Evolutionary conservation across 2,888 invertebrate species (phyloP), one percentile per base, ranked within the genome.

Genomic region (Chaitophorus viminalis): DNA sequence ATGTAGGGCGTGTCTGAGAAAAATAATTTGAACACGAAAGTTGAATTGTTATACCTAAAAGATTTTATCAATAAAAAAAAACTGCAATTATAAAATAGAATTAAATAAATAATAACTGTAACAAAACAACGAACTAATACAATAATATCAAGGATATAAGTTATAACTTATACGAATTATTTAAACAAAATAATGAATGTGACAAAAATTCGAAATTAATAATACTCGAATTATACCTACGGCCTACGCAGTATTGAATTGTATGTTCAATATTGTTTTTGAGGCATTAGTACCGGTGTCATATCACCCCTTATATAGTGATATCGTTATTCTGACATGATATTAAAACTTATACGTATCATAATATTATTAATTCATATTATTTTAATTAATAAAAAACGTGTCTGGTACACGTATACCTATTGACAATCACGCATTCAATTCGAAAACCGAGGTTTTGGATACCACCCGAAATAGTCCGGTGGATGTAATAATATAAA

Each of bases 401-500:
- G 60, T 60, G 60, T 5, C 60, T 21, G 54, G 25, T 60, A n/a
- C n/a, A n/a, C n/a, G n/a, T n/a, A n/a, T n/a, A n/a, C n/a, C n/a
- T n/a, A 6, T 6, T 25, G 29, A 70, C 31, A 17, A 14, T 14
- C 11, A 70, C 29, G 3, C 29, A 31, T 29, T 29, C 31, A 70
- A 31, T 46, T 46, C 46, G 36, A 76, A 29, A 18, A 46, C 18
- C 46, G 39, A 29, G 39, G 46, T 76, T n/a, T 29, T 18, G 18
- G 52, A 77, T 52, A 46, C 31, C 52, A 52, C 52, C 52, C 39
- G 21, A 81, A 68, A 72, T 52, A 82, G 52, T 82, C 72, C 33
- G 82, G 25, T 33, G 82, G 52, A 72, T 72, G 72, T 82, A 52
- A 81, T 68, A 36, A 11, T 14, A 39, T 21, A 29, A 78, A 79